A percentile compares a stretch with the other conserved stretches of the same genome.
phyloP scores from a whole-genome alignment of 2,797 vertebrate species.

The Onychomys torridus region DNA sequence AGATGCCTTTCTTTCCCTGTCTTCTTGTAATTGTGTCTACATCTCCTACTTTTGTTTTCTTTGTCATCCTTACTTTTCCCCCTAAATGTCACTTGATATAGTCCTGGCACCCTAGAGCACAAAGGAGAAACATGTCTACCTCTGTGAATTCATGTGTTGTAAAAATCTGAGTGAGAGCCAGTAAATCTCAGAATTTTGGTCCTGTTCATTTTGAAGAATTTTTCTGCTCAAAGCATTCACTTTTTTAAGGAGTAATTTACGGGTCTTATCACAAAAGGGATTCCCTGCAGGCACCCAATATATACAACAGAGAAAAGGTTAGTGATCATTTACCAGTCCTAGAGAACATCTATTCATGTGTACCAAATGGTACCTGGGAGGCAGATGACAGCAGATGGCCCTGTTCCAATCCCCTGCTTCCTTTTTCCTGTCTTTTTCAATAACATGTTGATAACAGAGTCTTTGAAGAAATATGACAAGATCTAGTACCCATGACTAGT shows the following conservation, averaged over 20 bases:
- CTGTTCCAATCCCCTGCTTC: background rate
- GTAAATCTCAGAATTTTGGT: background rate
- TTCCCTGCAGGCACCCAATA: background rate
- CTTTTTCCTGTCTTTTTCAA: background rate
- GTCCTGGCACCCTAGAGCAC: background rate
- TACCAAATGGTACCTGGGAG: background rate
- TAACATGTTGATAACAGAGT: background rate
- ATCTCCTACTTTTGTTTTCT: background rate
- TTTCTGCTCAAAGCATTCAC: constrained; percentile 5
- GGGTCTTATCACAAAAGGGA: background rate
- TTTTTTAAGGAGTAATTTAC: background rate
- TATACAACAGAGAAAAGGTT: background rate
- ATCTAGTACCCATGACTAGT: background rate
- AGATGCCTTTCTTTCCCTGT: background rate
- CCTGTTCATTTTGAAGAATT: constrained; percentile 8
- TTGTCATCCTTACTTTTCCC: background rate
- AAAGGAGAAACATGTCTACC: background rate
- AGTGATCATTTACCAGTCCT: background rate
- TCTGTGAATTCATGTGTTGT: background rate
- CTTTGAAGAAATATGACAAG: constrained; percentile 2
- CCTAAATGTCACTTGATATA: background rate
- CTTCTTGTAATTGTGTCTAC: background rate
- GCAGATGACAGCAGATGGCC: background rate
- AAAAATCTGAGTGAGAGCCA: background rate
- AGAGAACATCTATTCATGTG: background rate